Base-by-base conservation (phyloP, 2,888 invertebrate genomes). In the Iphiclides podalirius region DNA sequence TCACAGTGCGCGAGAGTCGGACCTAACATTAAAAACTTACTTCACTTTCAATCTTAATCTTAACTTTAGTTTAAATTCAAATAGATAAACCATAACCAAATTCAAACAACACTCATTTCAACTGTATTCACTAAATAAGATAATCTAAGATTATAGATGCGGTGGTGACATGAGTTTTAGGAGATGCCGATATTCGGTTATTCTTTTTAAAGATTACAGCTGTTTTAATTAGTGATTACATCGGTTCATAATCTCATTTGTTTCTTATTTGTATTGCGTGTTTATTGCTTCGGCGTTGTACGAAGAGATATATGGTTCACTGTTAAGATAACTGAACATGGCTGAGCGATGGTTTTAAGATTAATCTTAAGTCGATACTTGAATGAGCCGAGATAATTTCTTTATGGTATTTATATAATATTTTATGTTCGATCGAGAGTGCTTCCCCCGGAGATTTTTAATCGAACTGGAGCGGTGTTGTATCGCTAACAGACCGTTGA, bases 181-280 rank as follows among this genome's bases (percentile, higher is more conserved):
- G 12, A 41, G 12, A 31, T 17, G 16, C 15, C 9, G 33, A 26
- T 41, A 43, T 11, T 6, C 33, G 16, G 16, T n/a, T 12, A 17
- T 43, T 33, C 20, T 43, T 23, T 17, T 13, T 41, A 2, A 20
- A 35, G 33, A 43, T 23, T 43, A 34, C 34, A 43, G 14, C 23
- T 9, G 20, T 14, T 35, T 43, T 13, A 41, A 41, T 33, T n/a
- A 16, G n/a, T 31, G 33, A 31, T 16, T 41, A 23, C 14, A 20
- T 33, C n/a, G 4, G 31, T 33, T 16, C 4, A 42, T 33, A 41
- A n/a, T 41, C 15, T 14, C 2, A 15, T 15, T n/a, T 40, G 16
- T 28, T 17, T 33, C 16, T 33, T 41, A 28, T 14, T 41, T 17
- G 17, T 16, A 6, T 9, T 28, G 14, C 16, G 16, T 42, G 16